phyloP scores from a whole-genome alignment of 2,888 invertebrate genomes.

The Tipula unca region DNA sequence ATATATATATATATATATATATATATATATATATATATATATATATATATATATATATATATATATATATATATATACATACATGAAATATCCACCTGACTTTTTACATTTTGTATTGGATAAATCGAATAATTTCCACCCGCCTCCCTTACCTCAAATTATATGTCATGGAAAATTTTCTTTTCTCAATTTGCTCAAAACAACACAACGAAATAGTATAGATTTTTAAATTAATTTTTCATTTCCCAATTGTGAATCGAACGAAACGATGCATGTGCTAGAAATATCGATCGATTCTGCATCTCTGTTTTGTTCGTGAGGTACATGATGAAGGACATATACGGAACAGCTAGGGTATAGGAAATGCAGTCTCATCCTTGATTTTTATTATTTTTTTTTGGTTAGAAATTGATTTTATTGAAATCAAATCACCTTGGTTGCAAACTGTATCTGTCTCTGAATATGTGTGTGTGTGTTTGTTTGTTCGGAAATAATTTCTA shows the following conservation, averaged over 20 bases:
- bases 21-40: too few species aligned
- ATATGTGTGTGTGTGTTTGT: not conserved
- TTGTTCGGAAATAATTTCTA: too few species aligned
- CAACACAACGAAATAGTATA: not conserved
- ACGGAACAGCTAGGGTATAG: not conserved
- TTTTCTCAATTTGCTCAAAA: not conserved
- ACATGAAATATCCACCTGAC: not conserved
- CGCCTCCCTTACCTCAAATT: not conserved
- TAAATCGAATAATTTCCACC: not conserved
- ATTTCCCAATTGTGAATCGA: not conserved
- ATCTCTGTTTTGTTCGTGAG: not conserved
- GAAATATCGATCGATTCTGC: not conserved
- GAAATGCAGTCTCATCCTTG: not conserved
- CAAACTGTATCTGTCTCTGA: not conserved
- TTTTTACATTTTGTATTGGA: not conserved
- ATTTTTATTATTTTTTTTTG: not conserved
- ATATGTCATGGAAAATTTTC: not conserved
- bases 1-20: too few species aligned
- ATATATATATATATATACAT: too few species aligned
- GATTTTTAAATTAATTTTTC: not conserved
- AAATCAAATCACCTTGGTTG: not conserved
- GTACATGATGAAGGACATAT: not conserved
- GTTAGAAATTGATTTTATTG: slow-evolving; percentile 2
- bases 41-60: too few species aligned
- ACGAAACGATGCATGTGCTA: not conserved